Evolutionary conservation across 2,113 vertebrate genomes (phyloP).

Genomic region (Lagopus muta): DNA sequence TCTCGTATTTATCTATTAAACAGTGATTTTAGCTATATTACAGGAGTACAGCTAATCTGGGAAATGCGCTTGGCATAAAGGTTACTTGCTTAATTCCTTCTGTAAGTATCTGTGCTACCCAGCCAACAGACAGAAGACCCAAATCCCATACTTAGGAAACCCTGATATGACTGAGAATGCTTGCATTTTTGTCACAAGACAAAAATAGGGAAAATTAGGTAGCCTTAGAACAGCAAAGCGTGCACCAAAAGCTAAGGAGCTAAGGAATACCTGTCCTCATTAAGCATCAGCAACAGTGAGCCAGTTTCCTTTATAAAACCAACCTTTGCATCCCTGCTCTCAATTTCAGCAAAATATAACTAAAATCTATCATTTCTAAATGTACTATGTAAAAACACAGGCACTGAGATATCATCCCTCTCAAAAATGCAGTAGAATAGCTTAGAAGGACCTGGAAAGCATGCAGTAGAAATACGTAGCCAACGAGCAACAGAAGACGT

Average conservation of each 20-base stretch:
- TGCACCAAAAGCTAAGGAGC: background rate
- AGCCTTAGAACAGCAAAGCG: background rate
- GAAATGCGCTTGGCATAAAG: background rate
- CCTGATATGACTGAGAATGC: background rate
- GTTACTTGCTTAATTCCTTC: background rate
- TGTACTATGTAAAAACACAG: background rate
- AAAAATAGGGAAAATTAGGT: background rate
- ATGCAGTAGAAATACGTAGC: background rate
- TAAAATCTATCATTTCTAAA: background rate
- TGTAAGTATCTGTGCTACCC: background rate
- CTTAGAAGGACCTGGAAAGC: background rate
- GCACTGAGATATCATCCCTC: background rate
- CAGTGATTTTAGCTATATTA: background rate
- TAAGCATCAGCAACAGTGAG: background rate
- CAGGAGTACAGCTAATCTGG: background rate
- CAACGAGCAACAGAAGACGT: background rate
- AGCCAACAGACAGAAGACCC: background rate
- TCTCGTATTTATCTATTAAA: background rate
- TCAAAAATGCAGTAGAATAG: background rate
- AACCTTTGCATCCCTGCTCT: background rate
- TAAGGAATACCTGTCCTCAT: background rate
- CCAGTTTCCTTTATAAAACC: background rate
- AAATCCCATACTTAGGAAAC: background rate
- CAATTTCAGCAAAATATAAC: background rate
- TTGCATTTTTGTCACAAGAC: fast-evolving